A percentile compares a stretch with the other conserved stretches of the same genome.
Evolutionary conservation across 2,797 vertebrate genomes (phyloP).

Genomic region (Ctenopoma multispine): DNA sequence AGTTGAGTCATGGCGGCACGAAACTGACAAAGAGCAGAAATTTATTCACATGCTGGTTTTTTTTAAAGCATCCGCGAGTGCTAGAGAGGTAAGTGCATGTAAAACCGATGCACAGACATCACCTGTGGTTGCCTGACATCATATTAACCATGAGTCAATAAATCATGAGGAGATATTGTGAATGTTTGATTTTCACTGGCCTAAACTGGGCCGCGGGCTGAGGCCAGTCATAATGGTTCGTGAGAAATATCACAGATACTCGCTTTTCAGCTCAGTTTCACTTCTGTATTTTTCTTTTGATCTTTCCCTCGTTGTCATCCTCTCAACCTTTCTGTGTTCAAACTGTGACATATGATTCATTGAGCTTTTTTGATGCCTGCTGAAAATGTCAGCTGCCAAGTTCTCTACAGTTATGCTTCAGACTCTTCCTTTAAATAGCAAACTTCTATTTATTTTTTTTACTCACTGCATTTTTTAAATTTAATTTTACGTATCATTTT

Average conservation of each 20-base stretch:
- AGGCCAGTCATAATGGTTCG: constrained; percentile 37
- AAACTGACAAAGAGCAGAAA: constrained; percentile 56
- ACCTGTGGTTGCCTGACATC: constrained; percentile 47
- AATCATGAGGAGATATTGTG: constrained; percentile 54
- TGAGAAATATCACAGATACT: constrained; percentile 50
- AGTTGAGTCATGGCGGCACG: constrained; percentile 59
- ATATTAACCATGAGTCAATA: constrained; percentile 29
- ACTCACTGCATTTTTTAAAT: not conserved
- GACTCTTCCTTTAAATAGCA: not conserved
- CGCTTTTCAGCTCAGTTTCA: constrained; percentile 39
- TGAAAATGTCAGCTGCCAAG: constrained; percentile 46
- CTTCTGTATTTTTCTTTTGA: constrained; percentile 42
- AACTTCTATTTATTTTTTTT: not conserved
- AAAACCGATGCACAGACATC: constrained; percentile 29
- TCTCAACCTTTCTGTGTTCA: constrained; percentile 23
- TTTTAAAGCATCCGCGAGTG: constrained; percentile 43
- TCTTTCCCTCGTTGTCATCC: constrained; percentile 20
- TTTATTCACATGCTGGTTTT: constrained; percentile 17
- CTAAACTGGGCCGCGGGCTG: constrained; percentile 12
- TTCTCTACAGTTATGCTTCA: not conserved
- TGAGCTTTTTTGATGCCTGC: constrained; percentile 34
- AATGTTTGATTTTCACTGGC: constrained; percentile 34
- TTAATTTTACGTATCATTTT: not conserved
- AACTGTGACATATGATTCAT: constrained; percentile 57
- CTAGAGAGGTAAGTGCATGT: constrained; percentile 35